These are phyloP conservation scores for Brachionus manjavacas DNA, from an alignment of 1,140 invertebrate genomes.

Conservation along the genomic window DNA sequence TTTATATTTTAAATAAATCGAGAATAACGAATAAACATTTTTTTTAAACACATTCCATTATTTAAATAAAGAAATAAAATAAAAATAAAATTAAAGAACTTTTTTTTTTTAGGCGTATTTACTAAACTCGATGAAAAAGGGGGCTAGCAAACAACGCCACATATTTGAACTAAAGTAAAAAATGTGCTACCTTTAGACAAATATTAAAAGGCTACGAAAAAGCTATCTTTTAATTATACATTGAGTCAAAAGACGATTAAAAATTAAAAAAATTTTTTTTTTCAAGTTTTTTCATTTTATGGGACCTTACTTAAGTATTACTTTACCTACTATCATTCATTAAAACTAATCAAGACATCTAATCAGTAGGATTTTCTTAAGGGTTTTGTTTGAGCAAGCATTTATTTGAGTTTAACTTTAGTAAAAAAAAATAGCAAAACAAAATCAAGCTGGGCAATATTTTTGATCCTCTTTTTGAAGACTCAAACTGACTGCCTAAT, in stretches of 20 bases:
- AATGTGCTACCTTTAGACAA: no score
- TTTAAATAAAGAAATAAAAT: background rate
- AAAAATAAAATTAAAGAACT: background rate
- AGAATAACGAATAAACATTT: background rate
- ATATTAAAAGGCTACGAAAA: no score
- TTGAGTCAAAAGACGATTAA: no score
- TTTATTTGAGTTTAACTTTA: background rate
- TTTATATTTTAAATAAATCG: conserved; percentile 13
- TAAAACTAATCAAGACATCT: no score
- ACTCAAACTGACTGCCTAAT: background rate
- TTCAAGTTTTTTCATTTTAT: no score
- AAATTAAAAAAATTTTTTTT: no score
- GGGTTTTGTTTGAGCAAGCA: background rate
- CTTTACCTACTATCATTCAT: no score
- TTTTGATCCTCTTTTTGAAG: background rate
- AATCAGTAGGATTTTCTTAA: background rate
- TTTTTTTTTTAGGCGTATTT: background rate
- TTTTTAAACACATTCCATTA: background rate
- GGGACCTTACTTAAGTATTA: no score
- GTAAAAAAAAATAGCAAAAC: background rate
- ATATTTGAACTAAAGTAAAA: no score
- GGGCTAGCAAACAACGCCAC: no score
- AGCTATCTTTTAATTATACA: no score
- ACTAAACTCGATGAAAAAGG: no score
- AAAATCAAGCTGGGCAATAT: background rate